Evolutionary conservation across 2,113 vertebrate genomes (phyloP), one percentile per base, ranked within the genome.

Genomic region (Phalacrocorax carbo): DNA sequence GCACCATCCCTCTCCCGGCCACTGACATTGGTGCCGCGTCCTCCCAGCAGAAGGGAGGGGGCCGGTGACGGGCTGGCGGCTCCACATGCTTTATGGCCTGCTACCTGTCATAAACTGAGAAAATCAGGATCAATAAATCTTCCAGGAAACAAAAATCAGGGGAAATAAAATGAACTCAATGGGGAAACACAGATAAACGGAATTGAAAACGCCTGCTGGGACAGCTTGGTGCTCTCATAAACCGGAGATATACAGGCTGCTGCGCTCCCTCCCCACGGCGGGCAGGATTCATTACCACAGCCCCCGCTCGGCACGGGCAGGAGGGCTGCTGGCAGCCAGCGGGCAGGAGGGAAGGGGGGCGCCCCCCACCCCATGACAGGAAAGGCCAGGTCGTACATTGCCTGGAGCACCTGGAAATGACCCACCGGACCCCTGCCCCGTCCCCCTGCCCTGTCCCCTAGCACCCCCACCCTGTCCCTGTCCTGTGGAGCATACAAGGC

Each of bases 61-160:
- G 46, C n/a, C 1, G 2, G 11, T 12, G 20, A 25, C 13, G 17
- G 88, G 81, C 91, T 91, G 11, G 2, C 68, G 25, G 83, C 71
- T 76, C 72, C 2, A 1, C 7, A 60, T 93, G 93, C 72, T 97
- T 96, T 96, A 97, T 97, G 72, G 76, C 44, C 72, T 86, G 85
- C 86, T 96, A 86, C 94, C 96, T 91, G 86, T 96, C 97, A 97
- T 97, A 97, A 96, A 97, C 95, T 79, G 92, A 82, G 96, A 73
- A 86, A 91, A 95, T 44, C 94, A 95, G 97, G 89, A 92, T 80
- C 87, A 7, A 94, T 88, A 95, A 95, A 93, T 96, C 95, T 97
- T 95, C 82, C 73, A 68, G 73, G 86, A 90, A 97, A 95, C 95
- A 94, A 95, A 98, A 96, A 93, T 95, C 95, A 94, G 94, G 94